Evolutionary conservation across 2,797 vertebrate genomes (phyloP), one percentile per base, ranked within the genome.

Genomic region (Erpetoichthys calabaricus): DNA sequence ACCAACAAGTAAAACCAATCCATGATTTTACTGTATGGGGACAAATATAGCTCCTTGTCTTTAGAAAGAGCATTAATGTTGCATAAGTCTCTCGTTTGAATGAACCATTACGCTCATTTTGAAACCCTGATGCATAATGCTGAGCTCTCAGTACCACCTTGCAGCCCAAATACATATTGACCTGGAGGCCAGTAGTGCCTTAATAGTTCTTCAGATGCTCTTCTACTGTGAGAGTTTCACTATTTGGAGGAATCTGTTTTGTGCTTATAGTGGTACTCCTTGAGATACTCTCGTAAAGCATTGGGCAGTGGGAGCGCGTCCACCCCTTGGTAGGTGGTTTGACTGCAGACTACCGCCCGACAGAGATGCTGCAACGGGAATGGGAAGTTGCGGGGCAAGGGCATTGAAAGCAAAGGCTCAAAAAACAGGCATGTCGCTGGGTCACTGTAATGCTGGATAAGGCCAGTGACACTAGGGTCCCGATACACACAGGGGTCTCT

Each of bases 391-490:
- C 94, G 84, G 51, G 89, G 82, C 5, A 98, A 80, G 0, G 93
- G 93, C 4, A 85, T 86, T 49, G 92, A 96, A 5, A 98, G 82
- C 47, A 98, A 91, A 0, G 94, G 95, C 67, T 98, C 93, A 47
- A 98, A 98, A 78, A 98, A 98, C 81, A 97, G 94, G 84, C 94
- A 97, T 53, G 91, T 84, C 56, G 88, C 86, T 0, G 92, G 93
- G 70, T 97, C 89, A 59, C 94, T 94, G 75, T 98, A 97, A 80
- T 98, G 92, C 63, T 86, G 87, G 3, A 98, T 77, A 51, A 98
- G 84, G 9, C 92, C 92, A 0, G 91, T 97, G 68, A 98, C 92
- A 45, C 94, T 90, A 44, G 88, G 79, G 4, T 94, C 92, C 55
- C 87, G 86, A 82, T 97, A 98, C 84, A 97, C 93, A 45, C 94